Base-by-base conservation (phyloP, 1,140 invertebrate species). In the Drosophila aff. region DNA sequence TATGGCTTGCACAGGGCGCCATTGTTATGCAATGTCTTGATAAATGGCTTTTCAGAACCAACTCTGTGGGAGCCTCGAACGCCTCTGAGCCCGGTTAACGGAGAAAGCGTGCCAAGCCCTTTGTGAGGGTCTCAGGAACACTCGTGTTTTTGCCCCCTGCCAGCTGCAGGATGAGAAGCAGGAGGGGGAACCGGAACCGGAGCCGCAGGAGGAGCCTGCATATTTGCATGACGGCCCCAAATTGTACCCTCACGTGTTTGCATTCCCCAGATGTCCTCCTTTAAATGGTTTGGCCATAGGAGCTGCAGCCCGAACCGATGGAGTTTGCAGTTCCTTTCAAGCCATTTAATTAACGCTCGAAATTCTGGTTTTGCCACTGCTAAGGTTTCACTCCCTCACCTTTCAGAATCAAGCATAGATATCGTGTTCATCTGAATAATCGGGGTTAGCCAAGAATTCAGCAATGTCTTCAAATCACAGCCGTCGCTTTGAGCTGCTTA, bases 11-110 rank as follows among this genome's bases (percentile, higher is more conserved):
- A 66, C 10, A 41, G 18, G 46, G 31, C 58, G 18, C 72, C 44
- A 82, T 87, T 86, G 83, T 74, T 55, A 73, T 61, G 69, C 71
- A 67, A 65, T 80, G 68, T 81, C 79, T 83, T 87, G 84, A 83
- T 87, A 87, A 83, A 87, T 89, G 82, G 57, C 81, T 71, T 60
- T 63, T 43, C 59, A 65, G 46, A 58, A 50, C 63, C 57, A 72
- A 52, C 65, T 62, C 64, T 55, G 50, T 44, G 47, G 47, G 47
- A 28, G 47, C 47, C 47, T 49, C 47, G 23, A 49, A 28, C 47
- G 47, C 47, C 47, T 49, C 23, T n/a, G 46, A 26, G 23, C 15
- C 46, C 46, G 46, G 8, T 49, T 49, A 15, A 49, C 46, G 23
- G 46, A 4, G 23, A 49, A 40, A 57, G 46, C 23, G 31, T 58